A percentile compares a stretch with the other conserved stretches of the same genome.
phyloP scores from a whole-genome alignment of 2,888 invertebrate genomes.

The Drosophila seclusa region DNA sequence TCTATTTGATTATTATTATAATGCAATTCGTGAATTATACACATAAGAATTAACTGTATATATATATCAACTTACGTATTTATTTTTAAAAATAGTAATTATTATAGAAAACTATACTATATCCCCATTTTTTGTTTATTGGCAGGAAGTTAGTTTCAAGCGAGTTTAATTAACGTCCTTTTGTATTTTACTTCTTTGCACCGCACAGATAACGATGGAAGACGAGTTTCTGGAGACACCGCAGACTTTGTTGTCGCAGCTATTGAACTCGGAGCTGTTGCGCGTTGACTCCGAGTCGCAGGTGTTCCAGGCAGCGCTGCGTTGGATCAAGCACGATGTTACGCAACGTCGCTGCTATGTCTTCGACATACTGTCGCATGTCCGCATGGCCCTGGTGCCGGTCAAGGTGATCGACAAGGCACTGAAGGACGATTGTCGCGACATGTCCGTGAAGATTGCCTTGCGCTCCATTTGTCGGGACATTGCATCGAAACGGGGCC shows the following conservation, averaged over 20 bases:
- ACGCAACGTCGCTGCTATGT: constrained; percentile 91
- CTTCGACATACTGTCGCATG: constrained; percentile 93
- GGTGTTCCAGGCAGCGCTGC: constrained; percentile 93
- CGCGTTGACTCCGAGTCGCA: constrained; percentile 95
- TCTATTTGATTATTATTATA: no score
- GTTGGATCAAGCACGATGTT: constrained; percentile 94
- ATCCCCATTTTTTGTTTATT: neutral
- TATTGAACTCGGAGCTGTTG: constrained; percentile 93
- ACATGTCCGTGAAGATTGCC: constrained; percentile 92
- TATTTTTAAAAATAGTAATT: neutral
- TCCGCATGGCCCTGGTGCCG: constrained; percentile 93
- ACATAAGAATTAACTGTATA: neutral
- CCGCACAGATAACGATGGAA: constrained; percentile 86
- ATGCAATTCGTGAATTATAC: no score
- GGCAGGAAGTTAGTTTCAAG: neutral
- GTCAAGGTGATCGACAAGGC: constrained; percentile 91
- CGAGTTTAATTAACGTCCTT: neutral
- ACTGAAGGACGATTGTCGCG: constrained; percentile 89
- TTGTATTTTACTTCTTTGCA: neutral
- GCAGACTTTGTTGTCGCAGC: constrained; percentile 90
- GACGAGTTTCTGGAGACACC: constrained; percentile 95
- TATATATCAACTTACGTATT: neutral
- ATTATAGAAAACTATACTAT: neutral
- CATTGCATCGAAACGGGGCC: constrained; percentile 90
- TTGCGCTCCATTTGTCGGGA: constrained; percentile 92